Percentiles rank a stretch among this genome's conserved stretches.
Evolutionary conservation across 2,113 vertebrate genomes (phyloP).

Genomic region (Ovis canadensis): DNA sequence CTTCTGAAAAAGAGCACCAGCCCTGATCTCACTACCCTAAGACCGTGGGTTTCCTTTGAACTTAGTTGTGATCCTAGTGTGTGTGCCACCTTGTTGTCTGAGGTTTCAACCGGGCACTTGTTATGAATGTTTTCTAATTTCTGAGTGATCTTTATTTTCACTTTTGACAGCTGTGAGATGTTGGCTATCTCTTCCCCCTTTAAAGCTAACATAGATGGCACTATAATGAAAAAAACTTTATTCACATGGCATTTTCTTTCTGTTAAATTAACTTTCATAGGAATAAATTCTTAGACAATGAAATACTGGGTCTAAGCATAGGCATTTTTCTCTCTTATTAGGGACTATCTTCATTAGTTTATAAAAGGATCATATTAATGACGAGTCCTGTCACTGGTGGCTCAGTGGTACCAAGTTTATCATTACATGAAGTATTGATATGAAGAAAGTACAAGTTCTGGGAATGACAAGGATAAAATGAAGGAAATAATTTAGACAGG

Average conservation of each 20-base stretch:
- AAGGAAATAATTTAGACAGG: neutral
- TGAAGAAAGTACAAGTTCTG: neutral
- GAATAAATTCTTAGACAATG: neutral
- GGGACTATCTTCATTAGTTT: neutral
- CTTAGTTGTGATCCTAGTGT: neutral
- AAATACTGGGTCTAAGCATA: neutral
- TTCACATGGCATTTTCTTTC: neutral
- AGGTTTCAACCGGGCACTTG: neutral
- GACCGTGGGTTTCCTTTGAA: neutral
- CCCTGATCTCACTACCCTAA: neutral
- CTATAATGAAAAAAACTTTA: neutral
- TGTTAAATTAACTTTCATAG: constrained; percentile 15
- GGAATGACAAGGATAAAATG: neutral
- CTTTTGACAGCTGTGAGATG: neutral
- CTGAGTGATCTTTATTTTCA: neutral
- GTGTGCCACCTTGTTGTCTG: neutral
- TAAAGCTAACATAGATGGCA: neutral
- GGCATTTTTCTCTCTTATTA: neutral
- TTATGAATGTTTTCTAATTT: neutral
- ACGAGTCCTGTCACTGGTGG: neutral
- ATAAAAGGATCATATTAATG: neutral
- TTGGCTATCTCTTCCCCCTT: neutral
- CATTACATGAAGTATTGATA: neutral
- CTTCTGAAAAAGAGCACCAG: neutral
- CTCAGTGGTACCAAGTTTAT: neutral